Evolutionary conservation across 2,888 invertebrate species (phyloP).

Genomic region (Cheilosia variabilis): DNA sequence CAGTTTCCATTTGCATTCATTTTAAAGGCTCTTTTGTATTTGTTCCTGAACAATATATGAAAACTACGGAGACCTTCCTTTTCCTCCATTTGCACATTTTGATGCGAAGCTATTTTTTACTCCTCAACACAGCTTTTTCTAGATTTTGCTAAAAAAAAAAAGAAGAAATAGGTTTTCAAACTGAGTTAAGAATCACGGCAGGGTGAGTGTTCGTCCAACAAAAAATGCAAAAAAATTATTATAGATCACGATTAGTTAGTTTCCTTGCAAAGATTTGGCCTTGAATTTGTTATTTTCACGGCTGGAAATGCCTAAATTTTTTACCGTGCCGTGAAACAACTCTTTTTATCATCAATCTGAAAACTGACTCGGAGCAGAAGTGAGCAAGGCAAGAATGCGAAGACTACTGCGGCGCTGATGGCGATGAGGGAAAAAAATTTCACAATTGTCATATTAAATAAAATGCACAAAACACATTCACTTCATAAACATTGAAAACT

Average conservation of each 20-base stretch:
- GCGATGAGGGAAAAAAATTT: conserved; percentile 70
- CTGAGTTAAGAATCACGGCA: conserved; percentile 29
- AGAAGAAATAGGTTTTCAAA: conserved; percentile 25
- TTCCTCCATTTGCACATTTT: conserved; percentile 74
- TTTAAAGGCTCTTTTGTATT: conserved; percentile 68
- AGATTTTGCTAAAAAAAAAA: conserved; percentile 57
- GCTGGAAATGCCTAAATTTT: conserved; percentile 31
- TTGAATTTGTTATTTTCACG: conserved; percentile 31
- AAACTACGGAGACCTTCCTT: conserved; percentile 62
- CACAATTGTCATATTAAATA: conserved; percentile 64
- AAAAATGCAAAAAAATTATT: conserved; percentile 38
- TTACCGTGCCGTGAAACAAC: conserved; percentile 42
- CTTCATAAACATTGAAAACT: conserved; percentile 40
- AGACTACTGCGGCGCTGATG: conserved; percentile 60
- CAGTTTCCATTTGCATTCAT: conserved; percentile 65
- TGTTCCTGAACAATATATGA: conserved; percentile 64
- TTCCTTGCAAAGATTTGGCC: conserved; percentile 44
- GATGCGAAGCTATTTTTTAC: conserved; percentile 35
- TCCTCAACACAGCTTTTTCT: conserved; percentile 60
- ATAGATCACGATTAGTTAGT: conserved; percentile 9
- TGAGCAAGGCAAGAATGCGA: conserved; percentile 64
- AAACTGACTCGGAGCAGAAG: conserved; percentile 46
- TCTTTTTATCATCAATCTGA: conserved; percentile 56
- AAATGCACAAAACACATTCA: conserved; percentile 55
- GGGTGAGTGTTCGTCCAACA: conserved; percentile 40